Conservation (phyloP, 2,797 vertebrate genomes). For the Percopsis omiscomaycus region DNA sequence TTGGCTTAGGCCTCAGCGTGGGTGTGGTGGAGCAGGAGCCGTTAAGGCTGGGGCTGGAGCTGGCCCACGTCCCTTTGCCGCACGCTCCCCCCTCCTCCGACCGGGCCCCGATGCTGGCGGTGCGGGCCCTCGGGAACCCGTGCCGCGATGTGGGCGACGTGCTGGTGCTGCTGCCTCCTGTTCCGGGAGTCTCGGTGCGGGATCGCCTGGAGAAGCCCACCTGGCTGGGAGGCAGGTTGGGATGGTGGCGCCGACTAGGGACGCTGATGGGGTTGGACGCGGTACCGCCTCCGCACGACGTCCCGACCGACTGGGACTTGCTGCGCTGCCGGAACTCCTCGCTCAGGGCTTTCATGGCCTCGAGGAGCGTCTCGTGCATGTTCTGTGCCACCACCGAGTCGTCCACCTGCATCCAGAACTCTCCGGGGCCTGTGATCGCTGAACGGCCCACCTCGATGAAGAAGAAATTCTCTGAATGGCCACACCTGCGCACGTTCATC, state of each 20-base stretch:
- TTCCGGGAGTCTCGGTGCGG: constrained; percentile 77
- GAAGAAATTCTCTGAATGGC: constrained; percentile 87
- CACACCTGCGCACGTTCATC: constrained; percentile 85
- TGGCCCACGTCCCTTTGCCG: constrained; percentile 75
- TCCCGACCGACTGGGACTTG: constrained; percentile 82
- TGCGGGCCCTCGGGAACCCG: constrained; percentile 77
- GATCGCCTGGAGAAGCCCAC: constrained; percentile 81
- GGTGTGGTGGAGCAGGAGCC: constrained; percentile 81
- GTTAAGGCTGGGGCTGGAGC: constrained; percentile 81
- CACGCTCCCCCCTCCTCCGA: constrained; percentile 77
- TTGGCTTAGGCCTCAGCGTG: constrained; percentile 78
- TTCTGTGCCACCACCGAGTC: constrained; percentile 85
- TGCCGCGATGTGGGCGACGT: constrained; percentile 79
- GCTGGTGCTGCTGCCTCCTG: constrained; percentile 78
- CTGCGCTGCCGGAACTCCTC: constrained; percentile 85
- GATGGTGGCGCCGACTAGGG: constrained; percentile 79
- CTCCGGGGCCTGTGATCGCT: constrained; percentile 78
- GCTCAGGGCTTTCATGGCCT: constrained; percentile 89
- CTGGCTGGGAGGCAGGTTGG: constrained; percentile 80
- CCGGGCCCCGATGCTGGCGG: constrained; percentile 79
- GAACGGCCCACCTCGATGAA: constrained; percentile 88
- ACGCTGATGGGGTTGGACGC: constrained; percentile 85
- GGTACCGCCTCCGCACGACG: constrained; percentile 77
- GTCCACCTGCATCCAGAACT: constrained; percentile 85
- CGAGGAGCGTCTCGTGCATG: constrained; percentile 88